Evolutionary conservation across 1,140 invertebrate genomes (phyloP), one percentile per base, ranked within the genome.

Genomic region (Geopemphigus sp.): DNA sequence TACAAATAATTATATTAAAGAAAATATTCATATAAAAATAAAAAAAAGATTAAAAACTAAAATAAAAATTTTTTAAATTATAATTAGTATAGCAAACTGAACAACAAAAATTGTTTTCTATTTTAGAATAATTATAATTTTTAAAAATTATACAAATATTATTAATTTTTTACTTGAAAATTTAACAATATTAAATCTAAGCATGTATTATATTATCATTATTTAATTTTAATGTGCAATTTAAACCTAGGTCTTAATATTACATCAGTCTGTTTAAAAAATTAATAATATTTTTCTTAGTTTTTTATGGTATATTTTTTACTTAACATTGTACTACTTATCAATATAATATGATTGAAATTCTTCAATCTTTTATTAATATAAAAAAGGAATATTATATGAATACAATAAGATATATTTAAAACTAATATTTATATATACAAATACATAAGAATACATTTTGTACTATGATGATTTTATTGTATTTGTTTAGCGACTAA

Each of bases 301-400:
- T 15, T 76, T 76, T 76, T 78, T 74, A 39, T 74, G 74, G 74
- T 78, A 61, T 78, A 45, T 59, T 76, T 76, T 76, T 56, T 76
- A 76, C 73, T 61, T 17, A 45, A 8, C 19, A 15, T 59, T 39
- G n/a, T 47, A 45, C n/a, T n/a, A n/a, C n/a, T 15, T 24, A 29
- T 57, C n/a, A n/a, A 47, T 22, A 47, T 22, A 22, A 39, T 32
- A 64, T 39, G 8, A 39, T 39, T 39, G 8, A 39, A 39, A 8
- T 8, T 39, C 32, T 39, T 8, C 32, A 39, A 39, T 39, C 3
- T 39, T 4, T 39, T 8, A 39, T 39, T 8, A 39, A 39, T 8
- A 39, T 39, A 39, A 39, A 39, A 39, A 39, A 39, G 3, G 32
- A 39, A n/a, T n/a, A n/a, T n/a, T n/a, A n/a, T n/a, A n/a, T n/a